Evolutionary conservation across 2,888 invertebrate species (phyloP).

Genomic region (Agonopterix heracliana): DNA sequence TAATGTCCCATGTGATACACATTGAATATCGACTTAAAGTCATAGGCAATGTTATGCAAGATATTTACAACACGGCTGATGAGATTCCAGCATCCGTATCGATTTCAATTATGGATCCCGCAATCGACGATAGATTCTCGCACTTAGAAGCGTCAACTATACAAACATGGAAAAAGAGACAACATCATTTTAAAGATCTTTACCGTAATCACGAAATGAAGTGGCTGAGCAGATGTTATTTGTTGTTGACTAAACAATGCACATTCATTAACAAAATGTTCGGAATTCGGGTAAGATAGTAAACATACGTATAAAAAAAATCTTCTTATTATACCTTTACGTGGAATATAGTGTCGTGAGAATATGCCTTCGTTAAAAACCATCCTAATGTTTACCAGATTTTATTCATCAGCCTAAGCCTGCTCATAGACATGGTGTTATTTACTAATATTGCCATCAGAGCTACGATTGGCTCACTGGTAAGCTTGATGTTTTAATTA

Average conservation of each 20-base stretch:
- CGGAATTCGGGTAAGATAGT: constrained; percentile 57
- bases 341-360: neutral
- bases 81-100: too few species aligned
- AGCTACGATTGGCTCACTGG: constrained; percentile 42
- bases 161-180: constrained; percentile 24
- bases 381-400: too few species aligned
- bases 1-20: constrained; percentile 46
- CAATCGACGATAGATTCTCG: neutral
- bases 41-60: constrained; percentile 36
- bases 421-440: constrained; percentile 52
- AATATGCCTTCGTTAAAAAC: too few species aligned
- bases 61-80: constrained; percentile 26
- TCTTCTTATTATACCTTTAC: neutral
- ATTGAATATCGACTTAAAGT: constrained; percentile 39
- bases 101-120: constrained; percentile 6
- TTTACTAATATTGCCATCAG: constrained; percentile 45
- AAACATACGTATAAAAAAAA: too few species aligned
- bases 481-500: constrained; percentile 11
- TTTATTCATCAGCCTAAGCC: constrained; percentile 45
- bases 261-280: constrained; percentile 50
- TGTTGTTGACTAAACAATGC: constrained; percentile 49
- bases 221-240: constrained; percentile 43
- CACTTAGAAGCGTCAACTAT: constrained; percentile 16
- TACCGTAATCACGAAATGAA: constrained; percentile 23
- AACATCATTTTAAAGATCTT: neutral